A percentile compares a stretch with the other conserved stretches of the same genome.
These are phyloP conservation scores for Octomys mimax DNA, from an alignment of 2,797 vertebrate species.

Conservation along the genomic window DNA sequence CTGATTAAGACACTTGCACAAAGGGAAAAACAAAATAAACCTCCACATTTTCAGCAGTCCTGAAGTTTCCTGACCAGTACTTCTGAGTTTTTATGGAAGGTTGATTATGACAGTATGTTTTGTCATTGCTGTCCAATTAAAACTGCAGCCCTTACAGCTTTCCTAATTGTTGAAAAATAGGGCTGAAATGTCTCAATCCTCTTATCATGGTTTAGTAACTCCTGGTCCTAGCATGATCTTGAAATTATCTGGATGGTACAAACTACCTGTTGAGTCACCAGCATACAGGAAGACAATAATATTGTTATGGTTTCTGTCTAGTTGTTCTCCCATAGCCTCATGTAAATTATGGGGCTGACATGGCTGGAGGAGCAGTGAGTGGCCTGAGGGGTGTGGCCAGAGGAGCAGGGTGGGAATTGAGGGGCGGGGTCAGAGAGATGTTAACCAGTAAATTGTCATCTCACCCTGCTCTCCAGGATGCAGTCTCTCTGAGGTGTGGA, in stretches of 20 bases:
- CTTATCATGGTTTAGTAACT: neutral
- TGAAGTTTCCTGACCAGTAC: neutral
- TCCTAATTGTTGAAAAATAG: neutral
- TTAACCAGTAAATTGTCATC: too few species aligned
- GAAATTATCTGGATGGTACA: neutral
- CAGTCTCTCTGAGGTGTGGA: too few species aligned
- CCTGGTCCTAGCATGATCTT: neutral
- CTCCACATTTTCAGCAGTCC: neutral
- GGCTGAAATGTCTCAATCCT: neutral
- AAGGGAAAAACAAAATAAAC: neutral
- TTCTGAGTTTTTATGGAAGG: neutral
- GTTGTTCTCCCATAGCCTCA: too few species aligned
- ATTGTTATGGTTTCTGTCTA: too few species aligned
- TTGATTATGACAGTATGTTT: neutral
- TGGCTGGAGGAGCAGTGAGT: too few species aligned
- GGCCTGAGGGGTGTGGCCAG: too few species aligned
- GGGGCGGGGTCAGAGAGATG: too few species aligned
- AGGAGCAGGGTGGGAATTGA: too few species aligned
- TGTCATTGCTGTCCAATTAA: too few species aligned
- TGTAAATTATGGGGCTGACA: too few species aligned
- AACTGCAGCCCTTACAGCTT: too few species aligned
- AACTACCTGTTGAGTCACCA: neutral
- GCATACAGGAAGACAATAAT: neutral
- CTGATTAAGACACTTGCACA: neutral
- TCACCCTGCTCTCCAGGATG: too few species aligned